These are phyloP conservation scores for Sminthurinus signatus DNA, from an alignment of 1,140 invertebrate species.

Conservation along the genomic window DNA sequence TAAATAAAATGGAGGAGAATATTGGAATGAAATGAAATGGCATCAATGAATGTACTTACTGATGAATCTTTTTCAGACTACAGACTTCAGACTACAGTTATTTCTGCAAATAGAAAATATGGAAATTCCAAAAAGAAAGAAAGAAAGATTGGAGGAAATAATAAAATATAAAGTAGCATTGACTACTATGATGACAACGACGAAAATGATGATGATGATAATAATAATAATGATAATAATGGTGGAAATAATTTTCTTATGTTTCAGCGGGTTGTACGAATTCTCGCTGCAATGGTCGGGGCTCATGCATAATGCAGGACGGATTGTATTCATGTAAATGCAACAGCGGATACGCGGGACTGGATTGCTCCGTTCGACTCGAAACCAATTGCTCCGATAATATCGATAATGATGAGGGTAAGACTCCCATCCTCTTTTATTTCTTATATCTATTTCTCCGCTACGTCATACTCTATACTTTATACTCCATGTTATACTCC, in stretches of 20 bases:
- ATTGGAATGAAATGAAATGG: too few relatives aligned
- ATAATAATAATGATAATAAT: too few relatives aligned
- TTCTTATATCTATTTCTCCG: neutral
- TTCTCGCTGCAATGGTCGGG: conserved; percentile 87
- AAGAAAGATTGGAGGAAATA: too few relatives aligned
- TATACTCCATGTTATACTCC: too few relatives aligned
- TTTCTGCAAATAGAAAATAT: too few relatives aligned
- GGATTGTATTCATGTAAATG: conserved; percentile 88
- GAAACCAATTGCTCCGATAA: conserved; percentile 91
- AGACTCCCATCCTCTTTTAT: conserved; percentile 39
- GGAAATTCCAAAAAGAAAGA: neutral
- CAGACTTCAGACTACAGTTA: too few relatives aligned
- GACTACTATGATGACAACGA: too few relatives aligned
- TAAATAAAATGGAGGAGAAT: too few relatives aligned
- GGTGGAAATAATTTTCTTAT: conserved; percentile 30
- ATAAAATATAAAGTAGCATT: too few relatives aligned
- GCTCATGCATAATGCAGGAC: conserved; percentile 75
- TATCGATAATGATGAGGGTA: conserved; percentile 94
- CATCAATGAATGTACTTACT: too few relatives aligned
- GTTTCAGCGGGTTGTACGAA: conserved; percentile 84
- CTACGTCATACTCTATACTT: neutral
- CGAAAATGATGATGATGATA: too few relatives aligned
- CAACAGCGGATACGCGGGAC: conserved; percentile 82
- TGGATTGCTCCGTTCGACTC: conserved; percentile 78
- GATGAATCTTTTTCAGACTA: too few relatives aligned